Evolutionary conservation across 2,888 invertebrate species (phyloP).

Genomic region (Abrostola tripartita): DNA sequence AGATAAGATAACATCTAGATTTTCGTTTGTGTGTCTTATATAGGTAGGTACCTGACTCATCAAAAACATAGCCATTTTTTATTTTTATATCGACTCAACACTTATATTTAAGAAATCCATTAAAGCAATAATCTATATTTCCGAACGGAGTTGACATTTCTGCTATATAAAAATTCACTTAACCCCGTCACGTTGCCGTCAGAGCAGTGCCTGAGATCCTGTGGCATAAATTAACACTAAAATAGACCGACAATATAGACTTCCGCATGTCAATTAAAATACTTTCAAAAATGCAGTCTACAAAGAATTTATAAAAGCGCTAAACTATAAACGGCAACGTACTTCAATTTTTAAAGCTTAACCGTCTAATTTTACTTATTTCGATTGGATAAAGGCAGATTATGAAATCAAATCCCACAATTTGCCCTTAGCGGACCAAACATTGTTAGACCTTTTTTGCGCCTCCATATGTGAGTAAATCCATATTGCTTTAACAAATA

Average conservation of each 20-base stretch:
- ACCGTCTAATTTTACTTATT: conserved; percentile 62
- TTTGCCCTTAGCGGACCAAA: conserved; percentile 15
- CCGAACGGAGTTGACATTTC: conserved; percentile 63
- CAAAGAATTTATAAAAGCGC: conserved; percentile 70
- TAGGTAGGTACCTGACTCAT: neutral
- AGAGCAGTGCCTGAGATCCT: conserved; percentile 63
- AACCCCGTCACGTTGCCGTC: conserved; percentile 70
- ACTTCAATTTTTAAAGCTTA: conserved; percentile 61
- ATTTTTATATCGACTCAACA: conserved; percentile 8
- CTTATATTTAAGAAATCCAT: conserved; percentile 32
- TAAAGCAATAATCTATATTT: conserved; percentile 38
- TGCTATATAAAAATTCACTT: conserved; percentile 57
- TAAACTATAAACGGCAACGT: conserved; percentile 61
- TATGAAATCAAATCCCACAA: conserved; percentile 50
- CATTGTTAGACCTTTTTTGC: neutral
- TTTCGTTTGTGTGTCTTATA: neutral
- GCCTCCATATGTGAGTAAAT: conserved; percentile 1
- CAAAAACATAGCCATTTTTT: neutral
- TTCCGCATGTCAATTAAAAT: conserved; percentile 80
- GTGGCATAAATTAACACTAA: conserved; percentile 82
- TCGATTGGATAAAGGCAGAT: conserved; percentile 60
- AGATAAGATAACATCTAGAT: conserved; percentile 5
- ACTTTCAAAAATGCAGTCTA: conserved; percentile 72
- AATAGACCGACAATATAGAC: conserved; percentile 78
- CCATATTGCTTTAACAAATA: conserved; percentile 24